phyloP scores from a whole-genome alignment of 2,113 vertebrate genomes.

The Atherinomorus stipes region DNA sequence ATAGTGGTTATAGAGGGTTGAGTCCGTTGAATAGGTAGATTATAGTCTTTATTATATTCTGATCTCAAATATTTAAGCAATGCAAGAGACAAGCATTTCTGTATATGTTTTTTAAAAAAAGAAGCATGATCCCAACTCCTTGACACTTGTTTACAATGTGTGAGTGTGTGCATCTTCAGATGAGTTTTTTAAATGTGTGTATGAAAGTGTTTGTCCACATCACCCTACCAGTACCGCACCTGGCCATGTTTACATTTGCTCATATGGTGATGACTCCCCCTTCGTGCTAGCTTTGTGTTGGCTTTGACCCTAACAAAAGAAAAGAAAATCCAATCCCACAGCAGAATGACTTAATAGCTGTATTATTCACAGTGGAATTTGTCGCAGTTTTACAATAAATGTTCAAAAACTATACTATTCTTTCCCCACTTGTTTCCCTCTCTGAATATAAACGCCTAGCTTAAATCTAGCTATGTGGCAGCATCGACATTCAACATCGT shows the following conservation, averaged over 20 bases:
- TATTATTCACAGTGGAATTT: background rate
- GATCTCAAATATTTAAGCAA: conserved; percentile 58
- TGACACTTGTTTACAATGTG: conserved; percentile 53
- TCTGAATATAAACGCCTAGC: background rate
- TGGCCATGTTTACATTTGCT: conserved; percentile 37
- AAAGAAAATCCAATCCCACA: background rate
- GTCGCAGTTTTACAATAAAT: background rate
- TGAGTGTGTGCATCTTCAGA: conserved; percentile 9
- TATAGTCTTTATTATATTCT: conserved; percentile 51
- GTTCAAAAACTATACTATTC: background rate
- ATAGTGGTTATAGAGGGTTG: conserved; percentile 28
- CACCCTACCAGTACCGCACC: conserved; percentile 21
- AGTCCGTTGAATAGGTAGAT: conserved; percentile 40
- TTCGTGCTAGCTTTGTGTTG: too few species aligned
- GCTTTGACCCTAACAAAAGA: too few species aligned
- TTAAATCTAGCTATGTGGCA: background rate
- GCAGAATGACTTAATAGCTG: background rate
- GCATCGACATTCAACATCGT: background rate
- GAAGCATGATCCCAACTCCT: conserved; percentile 63
- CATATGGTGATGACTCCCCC: background rate
- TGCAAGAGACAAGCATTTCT: conserved; percentile 51
- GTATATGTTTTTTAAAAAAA: conserved; percentile 55
- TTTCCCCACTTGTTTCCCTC: background rate
- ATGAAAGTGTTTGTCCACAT: conserved; percentile 21
- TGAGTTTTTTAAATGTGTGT: conserved; percentile 41